Base-by-base conservation (phyloP, 2,888 invertebrate genomes). In the Acanthacorydalis orientalis region DNA sequence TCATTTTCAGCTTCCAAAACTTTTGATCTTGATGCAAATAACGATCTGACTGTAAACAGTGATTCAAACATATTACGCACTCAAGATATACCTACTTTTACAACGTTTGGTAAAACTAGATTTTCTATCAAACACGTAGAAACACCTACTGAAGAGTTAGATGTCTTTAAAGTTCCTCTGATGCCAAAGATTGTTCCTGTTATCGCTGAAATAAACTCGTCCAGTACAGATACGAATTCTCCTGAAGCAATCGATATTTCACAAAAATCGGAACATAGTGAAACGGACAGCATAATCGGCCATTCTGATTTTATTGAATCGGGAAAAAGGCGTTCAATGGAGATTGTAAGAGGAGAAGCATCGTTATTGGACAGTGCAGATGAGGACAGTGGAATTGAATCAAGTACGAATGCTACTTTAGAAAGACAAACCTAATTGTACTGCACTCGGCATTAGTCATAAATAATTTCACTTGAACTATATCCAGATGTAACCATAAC, bases 381-480 rank as follows among this genome's bases (percentile, higher is more conserved):
- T 56, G 77, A 77, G 54, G 77, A 77, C 57, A 77, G 77, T 31
- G 78, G 77, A 4, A 77, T 78, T 43, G 78, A 77, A 58, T 77
- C 77, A 54, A 76, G 76, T 59, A 68, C 72, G 37, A 72, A 72
- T 50, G 69, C 71, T 1, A 75, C 76, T 8, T 65, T 77, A 33
- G 76, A 77, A 57, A 64, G 76, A 43, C 37, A 37, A 37, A 37
- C 37, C n/a, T 37, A 37, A 9, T 23, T 23, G 23, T 23, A 23
- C 2, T 23, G 23, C 23, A 23, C 23, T 23, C 6, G 23, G 23
- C 23, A 23, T 23, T 23, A 23, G 23, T 23, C 6, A 23, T 23
- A 6, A 23, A 23, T 23, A 2, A 6, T 23, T 23, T 23, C 3
- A 4, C 23, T 23, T 23, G 23, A 6, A 23, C 23, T 23, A 23